These are phyloP conservation scores for Aleiodes sp. DNA, from an alignment of 1,140 invertebrate genomes.

Conservation along the genomic window DNA sequence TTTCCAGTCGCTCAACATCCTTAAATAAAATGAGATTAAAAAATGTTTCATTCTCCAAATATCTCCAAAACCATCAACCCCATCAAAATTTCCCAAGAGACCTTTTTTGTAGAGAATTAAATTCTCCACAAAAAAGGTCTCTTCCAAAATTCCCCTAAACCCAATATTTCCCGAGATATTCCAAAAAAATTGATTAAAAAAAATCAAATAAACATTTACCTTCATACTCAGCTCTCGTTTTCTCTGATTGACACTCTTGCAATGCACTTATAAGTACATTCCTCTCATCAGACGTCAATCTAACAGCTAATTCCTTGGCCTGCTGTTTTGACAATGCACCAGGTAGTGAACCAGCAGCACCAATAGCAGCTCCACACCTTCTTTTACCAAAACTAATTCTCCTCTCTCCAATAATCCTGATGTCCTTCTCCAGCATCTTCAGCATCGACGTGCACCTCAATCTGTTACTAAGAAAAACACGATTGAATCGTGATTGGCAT, in stretches of 20 bases:
- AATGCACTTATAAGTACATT: slow-evolving; percentile 71
- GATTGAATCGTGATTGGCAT: neutral
- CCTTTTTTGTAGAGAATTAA: too few relatives aligned
- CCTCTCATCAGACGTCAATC: slow-evolving; percentile 75
- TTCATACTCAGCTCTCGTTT: slow-evolving; percentile 77
- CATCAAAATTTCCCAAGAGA: too few relatives aligned
- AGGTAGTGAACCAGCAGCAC: slow-evolving; percentile 13
- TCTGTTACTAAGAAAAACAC: neutral
- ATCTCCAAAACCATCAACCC: too few relatives aligned
- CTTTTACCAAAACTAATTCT: too few relatives aligned
- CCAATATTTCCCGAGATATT: too few relatives aligned
- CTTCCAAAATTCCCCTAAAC: too few relatives aligned
- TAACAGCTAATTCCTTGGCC: slow-evolving; percentile 74
- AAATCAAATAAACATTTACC: slow-evolving; percentile 64
- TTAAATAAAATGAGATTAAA: too few relatives aligned
- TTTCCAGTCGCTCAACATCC: too few relatives aligned
- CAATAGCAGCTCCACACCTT: neutral
- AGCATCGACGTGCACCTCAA: neutral
- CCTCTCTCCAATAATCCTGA: too few relatives aligned
- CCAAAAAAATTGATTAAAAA: neutral
- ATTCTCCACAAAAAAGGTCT: too few relatives aligned
- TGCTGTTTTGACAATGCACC: slow-evolving; percentile 72
- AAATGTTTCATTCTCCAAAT: neutral
- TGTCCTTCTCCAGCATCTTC: neutral
- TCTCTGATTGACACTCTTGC: slow-evolving; percentile 76